These are phyloP conservation scores for Pinctada fucata DNA, from an alignment of 2,888 invertebrate species.

Conservation along the genomic window DNA sequence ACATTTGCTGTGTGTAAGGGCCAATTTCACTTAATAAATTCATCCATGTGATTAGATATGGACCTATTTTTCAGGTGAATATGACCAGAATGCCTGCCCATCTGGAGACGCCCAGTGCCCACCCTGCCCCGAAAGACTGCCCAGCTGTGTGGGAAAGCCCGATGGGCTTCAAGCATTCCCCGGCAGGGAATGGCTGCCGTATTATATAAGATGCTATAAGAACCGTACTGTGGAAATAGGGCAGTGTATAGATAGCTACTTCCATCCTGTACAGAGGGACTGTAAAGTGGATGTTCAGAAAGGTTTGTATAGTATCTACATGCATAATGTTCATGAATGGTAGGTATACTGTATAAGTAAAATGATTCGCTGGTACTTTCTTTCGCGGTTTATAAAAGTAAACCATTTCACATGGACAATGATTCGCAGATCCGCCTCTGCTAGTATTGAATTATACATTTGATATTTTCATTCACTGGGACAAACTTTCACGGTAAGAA, in stretches of 20 bases:
- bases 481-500: too few species aligned
- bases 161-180: conserved; percentile 49
- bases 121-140: conserved; percentile 48
- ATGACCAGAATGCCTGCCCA: conserved; percentile 48
- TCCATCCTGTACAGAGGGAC: conserved; percentile 27
- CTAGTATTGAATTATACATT: too few species aligned
- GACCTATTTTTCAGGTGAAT: conserved; percentile 58
- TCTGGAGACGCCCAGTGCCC: conserved; percentile 39
- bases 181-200: conserved; percentile 43
- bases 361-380: too few species aligned
- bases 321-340: too few species aligned
- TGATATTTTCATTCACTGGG: too few species aligned
- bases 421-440: too few species aligned
- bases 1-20: too few species aligned
- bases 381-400: too few species aligned
- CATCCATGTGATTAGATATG: too few species aligned
- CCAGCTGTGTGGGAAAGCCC: conserved; percentile 46
- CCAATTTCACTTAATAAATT: too few species aligned
- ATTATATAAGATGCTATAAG: conserved; percentile 47
- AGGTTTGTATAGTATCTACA: conserved; percentile 14
- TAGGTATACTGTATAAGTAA: too few species aligned
- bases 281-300: conserved; percentile 1
- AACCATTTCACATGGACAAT: too few species aligned
- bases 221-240: conserved; percentile 48
- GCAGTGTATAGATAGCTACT: conserved; percentile 38